Conservation (phyloP, 1,140 invertebrate genomes). For the Sminthurinus signatus region DNA sequence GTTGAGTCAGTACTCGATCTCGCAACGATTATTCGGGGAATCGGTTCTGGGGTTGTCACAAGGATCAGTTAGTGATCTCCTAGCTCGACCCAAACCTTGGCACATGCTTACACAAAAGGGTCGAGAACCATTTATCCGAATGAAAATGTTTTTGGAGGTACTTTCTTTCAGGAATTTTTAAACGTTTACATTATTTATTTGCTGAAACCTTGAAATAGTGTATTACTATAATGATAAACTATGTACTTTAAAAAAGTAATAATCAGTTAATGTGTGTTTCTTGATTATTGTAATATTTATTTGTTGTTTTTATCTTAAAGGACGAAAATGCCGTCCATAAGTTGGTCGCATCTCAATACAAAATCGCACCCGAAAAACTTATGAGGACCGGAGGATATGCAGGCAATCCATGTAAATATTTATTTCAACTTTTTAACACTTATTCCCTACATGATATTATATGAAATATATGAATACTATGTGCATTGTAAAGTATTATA, state of each 20-base stretch:
- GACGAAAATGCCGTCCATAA: constrained; percentile 96
- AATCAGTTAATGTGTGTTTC: too few species aligned
- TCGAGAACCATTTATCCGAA: constrained; percentile 91
- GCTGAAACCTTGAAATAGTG: too few species aligned
- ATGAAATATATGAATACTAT: neutral
- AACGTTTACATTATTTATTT: too few species aligned
- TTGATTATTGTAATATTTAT: too few species aligned
- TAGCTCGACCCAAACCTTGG: constrained; percentile 94
- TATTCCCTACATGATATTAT: neutral
- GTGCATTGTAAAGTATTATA: too few species aligned
- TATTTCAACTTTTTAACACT: neutral
- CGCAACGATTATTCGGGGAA: constrained; percentile 95
- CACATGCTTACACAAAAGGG: constrained; percentile 96
- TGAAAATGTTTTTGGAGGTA: constrained; percentile 96
- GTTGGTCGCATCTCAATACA: constrained; percentile 92
- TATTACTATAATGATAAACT: too few species aligned
- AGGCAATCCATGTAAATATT: constrained; percentile 61
- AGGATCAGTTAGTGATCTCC: constrained; percentile 88
- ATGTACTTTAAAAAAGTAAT: too few species aligned
- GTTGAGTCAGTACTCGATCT: constrained; percentile 96
- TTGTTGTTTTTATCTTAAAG: too few species aligned
- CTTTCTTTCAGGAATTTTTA: too few species aligned
- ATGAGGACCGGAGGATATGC: constrained; percentile 91
- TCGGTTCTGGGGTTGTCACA: constrained; percentile 93
- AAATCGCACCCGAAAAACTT: constrained; percentile 91